phyloP scores from a whole-genome alignment of 1,140 invertebrate species.

The Zaprionus nigranus region DNA sequence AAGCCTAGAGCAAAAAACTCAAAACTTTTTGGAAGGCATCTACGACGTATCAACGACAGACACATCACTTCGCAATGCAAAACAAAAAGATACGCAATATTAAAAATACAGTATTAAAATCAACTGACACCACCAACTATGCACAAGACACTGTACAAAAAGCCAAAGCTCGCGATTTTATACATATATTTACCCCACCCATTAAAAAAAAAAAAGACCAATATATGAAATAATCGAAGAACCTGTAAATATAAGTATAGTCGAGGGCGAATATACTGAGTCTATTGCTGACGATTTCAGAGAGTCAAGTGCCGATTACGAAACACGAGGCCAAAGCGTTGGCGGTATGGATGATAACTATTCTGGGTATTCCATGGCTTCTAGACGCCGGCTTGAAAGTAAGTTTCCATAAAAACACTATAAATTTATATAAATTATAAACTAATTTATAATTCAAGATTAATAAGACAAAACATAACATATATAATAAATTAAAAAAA shows the following conservation, averaged over 20 bases:
- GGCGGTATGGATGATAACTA: constrained; percentile 82
- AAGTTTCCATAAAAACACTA: constrained; percentile 56
- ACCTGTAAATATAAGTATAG: constrained; percentile 66
- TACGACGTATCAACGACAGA: constrained; percentile 73
- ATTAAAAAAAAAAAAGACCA: constrained; percentile 73
- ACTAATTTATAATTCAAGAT: constrained; percentile 3
- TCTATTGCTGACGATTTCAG: constrained; percentile 81
- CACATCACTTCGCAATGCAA: constrained; percentile 79
- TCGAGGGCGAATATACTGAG: constrained; percentile 79
- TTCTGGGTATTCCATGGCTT: constrained; percentile 72
- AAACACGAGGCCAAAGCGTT: constrained; percentile 74
- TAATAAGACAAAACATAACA: background rate
- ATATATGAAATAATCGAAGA: constrained; percentile 83
- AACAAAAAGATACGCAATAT: constrained; percentile 81
- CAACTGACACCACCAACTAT: constrained; percentile 80
- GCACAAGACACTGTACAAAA: constrained; percentile 84
- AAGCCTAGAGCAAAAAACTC: constrained; percentile 79
- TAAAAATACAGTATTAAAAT: constrained; percentile 80
- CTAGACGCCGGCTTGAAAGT: constrained; percentile 75
- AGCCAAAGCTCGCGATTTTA: constrained; percentile 80
- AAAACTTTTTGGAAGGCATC: constrained; percentile 82
- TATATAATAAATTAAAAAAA: background rate
- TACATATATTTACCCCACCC: constrained; percentile 82
- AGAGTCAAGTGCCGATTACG: constrained; percentile 73
- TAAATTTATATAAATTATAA: background rate